phyloP scores from a whole-genome alignment of 2,888 invertebrate genomes.

The Acleris cristana region DNA sequence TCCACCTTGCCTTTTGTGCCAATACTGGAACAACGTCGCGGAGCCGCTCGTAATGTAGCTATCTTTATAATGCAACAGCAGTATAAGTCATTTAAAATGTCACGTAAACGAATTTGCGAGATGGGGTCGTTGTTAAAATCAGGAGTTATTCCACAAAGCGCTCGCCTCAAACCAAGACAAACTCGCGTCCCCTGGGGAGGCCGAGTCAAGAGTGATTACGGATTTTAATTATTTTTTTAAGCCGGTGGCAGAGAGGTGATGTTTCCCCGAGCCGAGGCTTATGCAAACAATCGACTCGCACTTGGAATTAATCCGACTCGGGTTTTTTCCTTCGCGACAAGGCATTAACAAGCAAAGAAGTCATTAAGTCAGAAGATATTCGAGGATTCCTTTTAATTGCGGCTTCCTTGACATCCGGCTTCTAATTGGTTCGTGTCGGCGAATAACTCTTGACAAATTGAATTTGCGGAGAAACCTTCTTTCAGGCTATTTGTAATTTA shows the following conservation, averaged over 20 bases:
- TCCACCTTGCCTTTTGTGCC: constrained; percentile 66
- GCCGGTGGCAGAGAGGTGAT: constrained; percentile 82
- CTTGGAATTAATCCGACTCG: constrained; percentile 82
- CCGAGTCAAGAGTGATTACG: constrained; percentile 83
- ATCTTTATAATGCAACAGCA: constrained; percentile 63
- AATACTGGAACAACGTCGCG: constrained; percentile 60
- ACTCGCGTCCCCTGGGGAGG: constrained; percentile 65
- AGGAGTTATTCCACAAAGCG: constrained; percentile 53
- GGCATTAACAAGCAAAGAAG: constrained; percentile 84
- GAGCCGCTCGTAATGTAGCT: constrained; percentile 65
- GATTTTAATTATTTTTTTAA: constrained; percentile 85
- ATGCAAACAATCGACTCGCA: constrained; percentile 84
- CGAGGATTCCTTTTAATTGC: constrained; percentile 82
- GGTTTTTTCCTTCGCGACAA: constrained; percentile 81
- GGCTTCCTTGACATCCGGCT: constrained; percentile 76
- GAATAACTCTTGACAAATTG: constrained; percentile 70
- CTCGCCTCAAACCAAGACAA: constrained; percentile 59
- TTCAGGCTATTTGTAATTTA: constrained; percentile 38
- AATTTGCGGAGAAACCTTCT: constrained; percentile 59
- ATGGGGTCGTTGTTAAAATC: constrained; percentile 54
- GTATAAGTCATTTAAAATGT: constrained; percentile 59
- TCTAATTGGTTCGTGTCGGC: constrained; percentile 79
- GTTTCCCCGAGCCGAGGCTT: constrained; percentile 79
- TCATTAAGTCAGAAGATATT: constrained; percentile 83
- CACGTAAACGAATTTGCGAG: constrained; percentile 62